Conservation (phyloP, 2,113 vertebrate genomes). For the Poeciliopsis turrubarensis region DNA sequence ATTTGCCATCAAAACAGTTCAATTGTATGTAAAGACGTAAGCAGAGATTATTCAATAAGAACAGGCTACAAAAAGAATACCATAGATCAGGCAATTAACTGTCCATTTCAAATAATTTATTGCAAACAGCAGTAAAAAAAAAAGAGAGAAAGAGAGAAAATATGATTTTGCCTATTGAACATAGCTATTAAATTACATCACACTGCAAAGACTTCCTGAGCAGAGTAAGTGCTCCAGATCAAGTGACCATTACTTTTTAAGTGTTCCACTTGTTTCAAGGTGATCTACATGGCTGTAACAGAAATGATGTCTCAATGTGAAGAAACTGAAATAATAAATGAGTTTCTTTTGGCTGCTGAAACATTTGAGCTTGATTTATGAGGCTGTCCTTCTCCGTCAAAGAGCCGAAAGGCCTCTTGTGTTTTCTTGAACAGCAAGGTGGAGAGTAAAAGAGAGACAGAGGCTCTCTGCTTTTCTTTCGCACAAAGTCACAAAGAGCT, state of each 20-base stretch:
- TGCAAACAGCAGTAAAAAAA: neutral
- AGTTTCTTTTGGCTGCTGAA: conserved; percentile 50
- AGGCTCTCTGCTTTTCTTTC: conserved; percentile 56
- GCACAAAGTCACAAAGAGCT: conserved; percentile 66
- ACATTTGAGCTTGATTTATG: conserved; percentile 70
- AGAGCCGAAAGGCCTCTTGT: conserved; percentile 43
- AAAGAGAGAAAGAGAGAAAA: neutral
- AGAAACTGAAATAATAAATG: conserved; percentile 21
- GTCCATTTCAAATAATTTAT: neutral
- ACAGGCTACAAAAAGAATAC: neutral
- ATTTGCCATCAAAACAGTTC: no score
- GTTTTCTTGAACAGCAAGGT: conserved; percentile 56
- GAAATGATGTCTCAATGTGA: conserved; percentile 11
- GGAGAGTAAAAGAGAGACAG: conserved; percentile 32
- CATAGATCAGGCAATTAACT: neutral
- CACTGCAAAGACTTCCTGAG: neutral
- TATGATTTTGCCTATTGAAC: neutral
- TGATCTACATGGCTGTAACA: conserved; percentile 18
- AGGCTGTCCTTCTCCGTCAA: conserved; percentile 50
- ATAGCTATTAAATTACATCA: neutral
- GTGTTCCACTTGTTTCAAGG: conserved; percentile 6
- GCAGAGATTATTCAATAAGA: neutral
- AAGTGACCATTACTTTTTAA: conserved; percentile 1
- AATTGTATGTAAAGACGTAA: neutral
- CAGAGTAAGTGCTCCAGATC: neutral